Evolutionary conservation across 2,888 invertebrate genomes (phyloP).

Genomic region (Caenorhabditis sp.): DNA sequence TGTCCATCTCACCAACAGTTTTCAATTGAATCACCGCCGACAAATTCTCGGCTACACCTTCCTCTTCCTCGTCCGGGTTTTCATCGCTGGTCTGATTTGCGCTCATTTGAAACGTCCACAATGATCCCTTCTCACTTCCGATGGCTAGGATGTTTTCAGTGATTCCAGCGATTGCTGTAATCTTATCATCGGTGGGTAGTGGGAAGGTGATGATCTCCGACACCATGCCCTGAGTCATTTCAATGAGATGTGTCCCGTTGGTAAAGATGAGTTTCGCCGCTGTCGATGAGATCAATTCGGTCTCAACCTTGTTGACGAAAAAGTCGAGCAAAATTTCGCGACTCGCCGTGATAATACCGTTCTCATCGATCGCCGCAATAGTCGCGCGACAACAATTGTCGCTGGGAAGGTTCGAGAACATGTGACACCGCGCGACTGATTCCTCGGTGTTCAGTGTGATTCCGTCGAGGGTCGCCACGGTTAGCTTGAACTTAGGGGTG

Average conservation of each 20-base stretch:
- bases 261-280: conserved; percentile 53
- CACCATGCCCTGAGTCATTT: conserved; percentile 51
- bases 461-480: conserved; percentile 36
- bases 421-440: conserved; percentile 42
- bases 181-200: conserved; percentile 47
- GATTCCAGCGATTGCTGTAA: conserved; percentile 47
- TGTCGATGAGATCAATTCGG: conserved; percentile 19
- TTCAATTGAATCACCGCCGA: conserved; percentile 32
- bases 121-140: conserved; percentile 30
- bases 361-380: conserved; percentile 45
- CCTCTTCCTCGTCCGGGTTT: no score
- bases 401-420: conserved; percentile 54
- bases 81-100: conserved; percentile 17
- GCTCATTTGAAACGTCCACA: conserved; percentile 36
- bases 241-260: conserved; percentile 57
- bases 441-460: conserved; percentile 41
- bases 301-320: conserved; percentile 37
- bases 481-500: conserved; percentile 33
- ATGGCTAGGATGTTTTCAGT: conserved; percentile 29
- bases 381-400: conserved; percentile 57
- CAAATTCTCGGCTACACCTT: conserved; percentile 14
- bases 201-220: conserved; percentile 53
- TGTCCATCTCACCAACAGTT: conserved; percentile 31
- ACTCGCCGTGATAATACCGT: conserved; percentile 24
- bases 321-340: conserved; percentile 25